Evolutionary conservation across 2,797 vertebrate species (phyloP).

Genomic region (Coregonus ussuriensis): DNA sequence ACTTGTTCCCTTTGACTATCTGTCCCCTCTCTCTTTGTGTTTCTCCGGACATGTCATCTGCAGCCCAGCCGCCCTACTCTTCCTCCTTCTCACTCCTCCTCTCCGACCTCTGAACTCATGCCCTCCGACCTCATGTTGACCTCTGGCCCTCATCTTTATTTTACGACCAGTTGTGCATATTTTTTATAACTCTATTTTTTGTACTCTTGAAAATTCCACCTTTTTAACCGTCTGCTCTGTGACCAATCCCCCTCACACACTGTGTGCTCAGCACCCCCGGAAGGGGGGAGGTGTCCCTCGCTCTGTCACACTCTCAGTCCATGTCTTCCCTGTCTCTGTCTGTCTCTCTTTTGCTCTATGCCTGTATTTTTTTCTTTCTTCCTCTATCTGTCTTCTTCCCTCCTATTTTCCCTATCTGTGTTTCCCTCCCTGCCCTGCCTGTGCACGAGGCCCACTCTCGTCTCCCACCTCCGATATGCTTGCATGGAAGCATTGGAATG

Average conservation of each 20-base stretch:
- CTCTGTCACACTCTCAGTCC: too few relatives aligned
- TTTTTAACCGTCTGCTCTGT: slow-evolving; percentile 68
- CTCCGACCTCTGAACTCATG: slow-evolving; percentile 88
- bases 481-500: slow-evolving; percentile 63
- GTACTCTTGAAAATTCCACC: slow-evolving; percentile 68
- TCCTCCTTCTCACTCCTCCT: slow-evolving; percentile 79
- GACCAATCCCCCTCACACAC: slow-evolving; percentile 78
- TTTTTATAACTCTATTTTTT: slow-evolving; percentile 45
- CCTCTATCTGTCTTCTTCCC: too few relatives aligned
- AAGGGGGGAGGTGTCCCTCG: slow-evolving; percentile 72
- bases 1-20: slow-evolving; percentile 66
- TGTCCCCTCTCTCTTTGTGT: slow-evolving; percentile 67
- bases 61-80: slow-evolving; percentile 76
- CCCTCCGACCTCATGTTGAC: slow-evolving; percentile 79
- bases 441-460: slow-evolving; percentile 63
- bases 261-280: slow-evolving; percentile 73
- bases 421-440: slow-evolving; percentile 40
- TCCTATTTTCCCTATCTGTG: slow-evolving; percentile 38
- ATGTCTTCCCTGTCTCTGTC: too few relatives aligned
- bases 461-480: slow-evolving; percentile 54
- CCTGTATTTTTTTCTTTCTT: too few relatives aligned
- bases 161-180: slow-evolving; percentile 59
- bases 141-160: slow-evolving; percentile 75
- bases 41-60: slow-evolving; percentile 79
- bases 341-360: too few relatives aligned